Base-by-base conservation (phyloP, 2,888 invertebrate genomes). In the Xiphydria camelus region DNA sequence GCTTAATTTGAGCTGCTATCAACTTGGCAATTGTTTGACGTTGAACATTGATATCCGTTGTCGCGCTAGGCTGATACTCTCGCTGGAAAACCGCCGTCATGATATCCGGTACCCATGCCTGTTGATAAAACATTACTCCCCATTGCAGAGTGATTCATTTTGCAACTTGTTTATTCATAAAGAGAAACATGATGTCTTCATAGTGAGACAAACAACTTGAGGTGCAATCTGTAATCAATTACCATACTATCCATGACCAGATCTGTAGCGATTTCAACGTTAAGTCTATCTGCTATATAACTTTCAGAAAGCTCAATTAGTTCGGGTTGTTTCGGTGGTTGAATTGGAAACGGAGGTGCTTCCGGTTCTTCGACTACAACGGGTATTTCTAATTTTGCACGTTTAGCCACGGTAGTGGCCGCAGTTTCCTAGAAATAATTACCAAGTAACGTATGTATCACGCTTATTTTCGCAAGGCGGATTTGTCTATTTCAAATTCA, bases 41-140 rank as follows among this genome's bases (percentile, higher is more conserved):
- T 69, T 93, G 93, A 1, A 82, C 79, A 47, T 84, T 85, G 2
- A 86, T 86, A 0, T 95, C 94, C 12, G 92, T 86, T 38, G 91
- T 90, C 1, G 91, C 87, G 48, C 94, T 91, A 0, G 97, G 96
- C 3, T 89, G 88, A 76, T 96, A 99, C 4, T 88, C 85, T 4
- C 83, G 80, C 46, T 86, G 79, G 70, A 99, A 99, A 50, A 83
- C 82, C 1, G 82, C 76, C 0, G 98, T 95, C 82, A 94, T 89
- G 32, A 80, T 81, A 25, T 82, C 84, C 0, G 99, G 98, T 14
- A 99, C 79, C 70, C 88, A 80, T 34, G 80, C 78, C 83, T 84
- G 56, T 36, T 18, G 2, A 12, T 21, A 17, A 19, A n/a, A 34
- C 4, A 21, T 23, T 23, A 5, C 14, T 3, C 15, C 6, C 10